Percentiles rank a stretch among this genome's conserved stretches.
Evolutionary conservation across 2,888 invertebrate species (phyloP).

Genomic region (Dendrolimus pini): DNA sequence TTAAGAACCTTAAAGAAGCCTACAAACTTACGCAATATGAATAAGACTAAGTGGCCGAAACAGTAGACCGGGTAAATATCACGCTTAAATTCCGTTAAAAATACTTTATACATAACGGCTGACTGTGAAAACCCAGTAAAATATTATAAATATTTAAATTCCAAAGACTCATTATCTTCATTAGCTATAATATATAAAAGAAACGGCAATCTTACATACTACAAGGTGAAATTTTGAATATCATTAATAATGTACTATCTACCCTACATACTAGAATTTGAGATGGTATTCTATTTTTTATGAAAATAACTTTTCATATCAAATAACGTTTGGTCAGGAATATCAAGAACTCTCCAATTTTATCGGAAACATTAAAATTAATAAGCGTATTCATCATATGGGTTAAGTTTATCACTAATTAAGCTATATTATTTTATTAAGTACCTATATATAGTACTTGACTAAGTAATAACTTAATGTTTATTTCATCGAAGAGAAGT

Average conservation of each 20-base stretch:
- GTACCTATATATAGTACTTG: not conserved
- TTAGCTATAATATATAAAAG: no score
- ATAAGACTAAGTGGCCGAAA: no score
- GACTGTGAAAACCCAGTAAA: no score
- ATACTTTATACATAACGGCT: no score
- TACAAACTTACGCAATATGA: no score
- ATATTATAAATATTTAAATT: no score
- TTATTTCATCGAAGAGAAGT: conserved; percentile 30
- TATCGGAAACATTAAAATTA: conserved; percentile 75
- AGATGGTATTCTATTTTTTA: conserved; percentile 51
- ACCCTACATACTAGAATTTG: conserved; percentile 49
- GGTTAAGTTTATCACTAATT: conserved; percentile 57
- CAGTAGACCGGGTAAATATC: no score
- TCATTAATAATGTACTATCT: conserved; percentile 34
- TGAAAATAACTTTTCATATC: conserved; percentile 56
- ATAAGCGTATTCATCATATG: conserved; percentile 75
- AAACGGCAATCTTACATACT: conserved; percentile 20
- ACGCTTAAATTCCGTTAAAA: no score
- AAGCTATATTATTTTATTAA: conserved; percentile 25
- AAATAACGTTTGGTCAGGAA: conserved; percentile 73
- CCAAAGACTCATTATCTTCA: no score
- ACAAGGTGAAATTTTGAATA: conserved; percentile 23
- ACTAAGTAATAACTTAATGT: not conserved
- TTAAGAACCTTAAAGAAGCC: no score
- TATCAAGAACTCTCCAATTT: conserved; percentile 70